These are phyloP conservation scores for Poecilia velifera DNA, from an alignment of 2,797 vertebrate genomes.

Conservation along the genomic window DNA sequence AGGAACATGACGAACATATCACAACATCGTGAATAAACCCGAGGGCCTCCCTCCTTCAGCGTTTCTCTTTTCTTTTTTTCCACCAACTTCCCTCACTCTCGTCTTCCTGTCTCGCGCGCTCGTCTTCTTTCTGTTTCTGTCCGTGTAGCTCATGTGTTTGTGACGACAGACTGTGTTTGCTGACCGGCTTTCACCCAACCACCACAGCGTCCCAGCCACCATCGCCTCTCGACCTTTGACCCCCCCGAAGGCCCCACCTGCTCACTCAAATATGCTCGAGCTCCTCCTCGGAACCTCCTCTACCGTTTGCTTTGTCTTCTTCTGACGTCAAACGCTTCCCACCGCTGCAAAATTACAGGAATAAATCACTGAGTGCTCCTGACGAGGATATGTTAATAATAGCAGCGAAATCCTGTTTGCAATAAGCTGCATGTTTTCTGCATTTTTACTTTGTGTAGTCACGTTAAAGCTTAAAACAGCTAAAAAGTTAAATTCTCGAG, in stretches of 20 bases:
- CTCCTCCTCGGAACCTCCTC: slow-evolving; percentile 47
- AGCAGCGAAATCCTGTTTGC: slow-evolving; percentile 20
- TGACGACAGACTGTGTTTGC: slow-evolving; percentile 71
- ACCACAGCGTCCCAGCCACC: slow-evolving; percentile 26
- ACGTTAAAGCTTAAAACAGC: not conserved
- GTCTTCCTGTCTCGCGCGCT: slow-evolving; percentile 15
- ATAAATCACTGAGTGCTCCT: slow-evolving; percentile 33
- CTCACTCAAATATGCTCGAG: slow-evolving; percentile 27
- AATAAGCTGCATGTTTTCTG: not conserved
- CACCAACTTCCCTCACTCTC: not conserved
- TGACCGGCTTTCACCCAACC: slow-evolving; percentile 44
- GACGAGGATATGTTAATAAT: slow-evolving; percentile 32
- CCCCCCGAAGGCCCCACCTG: slow-evolving; percentile 48
- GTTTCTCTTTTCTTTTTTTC: slow-evolving; percentile 1
- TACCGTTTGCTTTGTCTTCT: slow-evolving; percentile 56
- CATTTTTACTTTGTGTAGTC: not conserved
- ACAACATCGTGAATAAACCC: slow-evolving; percentile 62
- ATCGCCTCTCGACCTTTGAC: slow-evolving; percentile 65
- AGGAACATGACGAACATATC: slow-evolving; percentile 74
- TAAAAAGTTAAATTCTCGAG: slow-evolving; percentile 4
- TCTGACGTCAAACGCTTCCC: slow-evolving; percentile 69
- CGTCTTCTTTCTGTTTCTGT: slow-evolving; percentile 9
- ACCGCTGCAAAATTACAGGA: slow-evolving; percentile 49
- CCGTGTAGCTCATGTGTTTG: slow-evolving; percentile 48
- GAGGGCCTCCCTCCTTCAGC: slow-evolving; percentile 49